Base-by-base conservation (phyloP, 2,113 vertebrate species). In the Lophochroa leadbeateri region DNA sequence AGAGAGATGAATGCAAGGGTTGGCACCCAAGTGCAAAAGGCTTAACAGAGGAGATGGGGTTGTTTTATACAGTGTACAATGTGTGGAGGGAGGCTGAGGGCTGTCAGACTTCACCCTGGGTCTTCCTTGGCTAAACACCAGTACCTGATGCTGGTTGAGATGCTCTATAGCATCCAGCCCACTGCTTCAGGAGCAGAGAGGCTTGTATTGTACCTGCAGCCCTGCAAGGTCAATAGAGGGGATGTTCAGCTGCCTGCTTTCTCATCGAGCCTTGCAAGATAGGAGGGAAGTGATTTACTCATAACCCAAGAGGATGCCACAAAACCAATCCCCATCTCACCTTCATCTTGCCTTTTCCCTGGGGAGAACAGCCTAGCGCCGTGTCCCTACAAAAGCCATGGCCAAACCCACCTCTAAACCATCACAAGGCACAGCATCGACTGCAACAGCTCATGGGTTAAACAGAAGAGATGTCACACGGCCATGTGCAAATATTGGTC, bases 61-160 rank as follows among this genome's bases (percentile, higher is more conserved):
- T 7, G 7, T 31, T 64, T 25, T 6, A 7, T 3, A 4, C 0
- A 1, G 7, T 29, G 15, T 17, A 23, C 7, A 1, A 0, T 11
- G 28, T 5, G 31, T 17, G 33, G 35, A 65, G 58, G 28, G 44
- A 46, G 39, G 57, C 44, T 72, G 64, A 23, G 33, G n/a, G 43
- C 24, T 55, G 67, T 10, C 12, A 52, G 13, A 14, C 17, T 13
- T 65, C 33, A 5, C 13, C 46, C n/a, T 11, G 33, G 5, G 10
- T 6, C 60, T 18, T 70, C 13, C 49, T 39, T 13, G 33, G 41
- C 47, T 5, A 1, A 27, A 6, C 14, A 50, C 9, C 20, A 9
- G 20, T 8, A 0, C 31, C 13, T 28, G 43, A 9, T 4, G 77
- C 28, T 10, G 47, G 16, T 31, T 43, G 33, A 21, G 35, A 4